Conservation (phyloP, 2,113 vertebrate species). For the Enhydra lutris region DNA sequence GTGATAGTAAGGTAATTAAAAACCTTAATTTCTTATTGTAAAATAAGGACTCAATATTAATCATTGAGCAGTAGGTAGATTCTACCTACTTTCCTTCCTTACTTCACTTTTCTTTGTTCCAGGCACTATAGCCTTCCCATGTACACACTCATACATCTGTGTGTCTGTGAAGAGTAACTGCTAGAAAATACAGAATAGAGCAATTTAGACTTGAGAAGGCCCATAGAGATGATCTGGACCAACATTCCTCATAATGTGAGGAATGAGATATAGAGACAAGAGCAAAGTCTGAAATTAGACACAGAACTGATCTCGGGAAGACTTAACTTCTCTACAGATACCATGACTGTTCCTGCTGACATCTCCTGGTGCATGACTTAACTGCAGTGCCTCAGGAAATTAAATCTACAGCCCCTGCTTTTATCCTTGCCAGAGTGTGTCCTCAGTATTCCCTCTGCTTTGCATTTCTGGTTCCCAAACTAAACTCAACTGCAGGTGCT, state of each 20-base stretch:
- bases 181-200: not conserved
- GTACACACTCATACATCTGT: not conserved
- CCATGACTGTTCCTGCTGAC: not conserved
- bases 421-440: not conserved
- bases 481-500: slow-evolving; percentile 6
- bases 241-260: not conserved
- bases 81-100: not conserved
- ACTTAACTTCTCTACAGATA: not conserved
- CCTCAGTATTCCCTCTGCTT: not conserved
- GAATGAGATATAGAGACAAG: no score
- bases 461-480: not conserved
- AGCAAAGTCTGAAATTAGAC: not conserved
- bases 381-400: not conserved
- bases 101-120: not conserved
- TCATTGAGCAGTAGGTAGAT: not conserved
- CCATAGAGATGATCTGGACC: not conserved
- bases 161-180: not conserved
- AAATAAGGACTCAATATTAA: not conserved
- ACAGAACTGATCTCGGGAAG: not conserved
- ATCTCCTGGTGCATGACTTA: not conserved
- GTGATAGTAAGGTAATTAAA: not conserved
- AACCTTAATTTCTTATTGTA: not conserved
- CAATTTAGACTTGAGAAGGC: not conserved
- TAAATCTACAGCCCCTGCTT: not conserved
- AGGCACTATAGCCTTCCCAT: not conserved